Conservation (phyloP, 1,140 invertebrate species). For the Solen grandis region DNA sequence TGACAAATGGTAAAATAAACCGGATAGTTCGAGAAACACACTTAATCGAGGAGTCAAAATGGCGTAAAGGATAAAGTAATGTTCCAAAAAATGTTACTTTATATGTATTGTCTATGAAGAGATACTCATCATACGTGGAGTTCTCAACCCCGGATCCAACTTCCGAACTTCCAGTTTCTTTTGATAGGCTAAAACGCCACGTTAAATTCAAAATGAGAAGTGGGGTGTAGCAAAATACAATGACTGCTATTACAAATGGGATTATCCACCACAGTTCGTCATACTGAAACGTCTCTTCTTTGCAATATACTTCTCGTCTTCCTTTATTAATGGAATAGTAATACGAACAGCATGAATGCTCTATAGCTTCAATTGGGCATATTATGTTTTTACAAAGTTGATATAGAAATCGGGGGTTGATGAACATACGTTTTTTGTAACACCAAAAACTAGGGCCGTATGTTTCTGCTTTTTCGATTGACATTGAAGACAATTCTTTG, state of each 20-base stretch:
- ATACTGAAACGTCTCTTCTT: slow-evolving; percentile 2
- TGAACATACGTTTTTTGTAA: slow-evolving; percentile 15
- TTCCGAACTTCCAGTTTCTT: too few species aligned
- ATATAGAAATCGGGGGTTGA: slow-evolving; percentile 26
- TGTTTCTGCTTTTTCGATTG: not conserved
- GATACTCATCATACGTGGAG: not conserved
- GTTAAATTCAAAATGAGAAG: slow-evolving; percentile 16
- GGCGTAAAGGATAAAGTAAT: not conserved
- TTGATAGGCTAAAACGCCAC: not conserved
- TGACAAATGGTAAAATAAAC: not conserved
- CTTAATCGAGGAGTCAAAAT: not conserved
- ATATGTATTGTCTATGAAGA: slow-evolving; percentile 8
- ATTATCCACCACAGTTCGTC: slow-evolving; percentile 41
- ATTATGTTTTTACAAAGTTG: slow-evolving; percentile 41
- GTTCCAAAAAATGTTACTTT: slow-evolving; percentile 20
- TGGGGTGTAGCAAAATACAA: slow-evolving; percentile 37
- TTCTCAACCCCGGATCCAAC: not conserved
- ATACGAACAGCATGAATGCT: slow-evolving; percentile 28
- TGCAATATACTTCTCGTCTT: not conserved
- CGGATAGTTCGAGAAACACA: not conserved
- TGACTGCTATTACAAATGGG: slow-evolving; percentile 24
- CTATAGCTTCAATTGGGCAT: slow-evolving; percentile 35
- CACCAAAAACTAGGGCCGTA: slow-evolving; percentile 50
- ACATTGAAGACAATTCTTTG: slow-evolving; percentile 1
- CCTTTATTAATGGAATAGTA: slow-evolving; percentile 9